phyloP scores from a whole-genome alignment of 2,113 vertebrate species.

The Plecotus auritus region DNA sequence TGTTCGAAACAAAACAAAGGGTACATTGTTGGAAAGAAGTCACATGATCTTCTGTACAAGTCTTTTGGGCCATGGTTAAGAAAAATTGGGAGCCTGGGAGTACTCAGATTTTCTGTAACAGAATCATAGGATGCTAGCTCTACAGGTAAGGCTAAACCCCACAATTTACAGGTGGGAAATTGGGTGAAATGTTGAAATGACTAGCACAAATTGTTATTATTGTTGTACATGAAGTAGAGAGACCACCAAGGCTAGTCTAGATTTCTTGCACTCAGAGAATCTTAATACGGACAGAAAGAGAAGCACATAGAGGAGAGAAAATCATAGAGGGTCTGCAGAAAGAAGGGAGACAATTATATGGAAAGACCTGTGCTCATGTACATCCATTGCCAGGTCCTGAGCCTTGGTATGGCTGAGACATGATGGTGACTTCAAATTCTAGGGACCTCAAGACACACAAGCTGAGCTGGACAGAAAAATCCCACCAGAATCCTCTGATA shows the following conservation, averaged over 20 bases:
- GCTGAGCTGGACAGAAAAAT: background rate
- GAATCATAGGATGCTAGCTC: background rate
- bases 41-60: background rate
- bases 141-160: background rate
- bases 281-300: background rate
- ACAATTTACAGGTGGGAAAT: background rate
- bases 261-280: background rate
- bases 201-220: background rate
- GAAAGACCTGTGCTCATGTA: background rate
- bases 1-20: slow-evolving; percentile 39
- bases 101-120: background rate
- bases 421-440: background rate
- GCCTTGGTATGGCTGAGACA: background rate
- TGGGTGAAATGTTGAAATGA: background rate
- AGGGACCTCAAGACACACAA: background rate
- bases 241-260: background rate
- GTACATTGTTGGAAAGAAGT: background rate
- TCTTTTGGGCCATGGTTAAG: background rate
- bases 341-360: background rate
- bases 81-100: background rate
- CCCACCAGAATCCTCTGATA: background rate
- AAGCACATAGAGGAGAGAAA: background rate
- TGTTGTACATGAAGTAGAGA: background rate
- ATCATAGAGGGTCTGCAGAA: too few relatives aligned
- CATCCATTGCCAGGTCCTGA: background rate